Base-by-base conservation (phyloP, 2,113 vertebrate genomes). In the Oxyura jamaicensis region DNA sequence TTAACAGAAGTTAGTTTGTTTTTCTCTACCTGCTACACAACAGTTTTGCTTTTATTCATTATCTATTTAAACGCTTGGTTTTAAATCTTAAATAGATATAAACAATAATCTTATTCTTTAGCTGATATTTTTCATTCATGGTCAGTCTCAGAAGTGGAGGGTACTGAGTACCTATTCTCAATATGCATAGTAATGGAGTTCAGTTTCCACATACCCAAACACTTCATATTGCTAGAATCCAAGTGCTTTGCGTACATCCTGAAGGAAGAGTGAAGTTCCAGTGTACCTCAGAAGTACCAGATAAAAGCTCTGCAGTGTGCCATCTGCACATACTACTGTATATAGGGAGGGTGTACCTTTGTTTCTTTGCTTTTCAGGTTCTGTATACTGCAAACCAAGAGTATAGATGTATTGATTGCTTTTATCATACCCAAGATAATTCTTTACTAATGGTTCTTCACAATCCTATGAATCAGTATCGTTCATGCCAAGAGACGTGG, bases 391-490 rank as follows among this genome's bases (percentile, higher is more conserved):
- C 98, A 28, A 97, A 95, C 21, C 98, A 99, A 58, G 96, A 98
- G 11, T 99, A 99, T 26, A 75, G 82, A 63, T 99, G 98, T 74
- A 35, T 99, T 88, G 99, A 99, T 97, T 98, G 97, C 10, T 99
- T 98, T 83, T 97, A 98, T 91, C 96, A 98, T 79, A 97, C 88
- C 26, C 98, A 97, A 69, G 98, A 99, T 96, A 98, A 98, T 72
- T 98, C 98, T 16, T 77, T 99, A 35, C 98, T 99, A 36, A 12
- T 99, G 69, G 96, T 99, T 69, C 98, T 99, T 90, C 99, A 99
- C 95, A 99, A 99, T 95, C 99, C 99, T 68, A 98, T 99, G 98
- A 98, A 98, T 93, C 53, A 60, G 7, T 56, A 97, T 41, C 97
- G 73, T 44, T 97, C 98, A 60, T 98, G 97, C 68, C 96, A 92